These are phyloP conservation scores for Notechis scutatus DNA, from an alignment of 2,113 vertebrate species.

Conservation along the genomic window DNA sequence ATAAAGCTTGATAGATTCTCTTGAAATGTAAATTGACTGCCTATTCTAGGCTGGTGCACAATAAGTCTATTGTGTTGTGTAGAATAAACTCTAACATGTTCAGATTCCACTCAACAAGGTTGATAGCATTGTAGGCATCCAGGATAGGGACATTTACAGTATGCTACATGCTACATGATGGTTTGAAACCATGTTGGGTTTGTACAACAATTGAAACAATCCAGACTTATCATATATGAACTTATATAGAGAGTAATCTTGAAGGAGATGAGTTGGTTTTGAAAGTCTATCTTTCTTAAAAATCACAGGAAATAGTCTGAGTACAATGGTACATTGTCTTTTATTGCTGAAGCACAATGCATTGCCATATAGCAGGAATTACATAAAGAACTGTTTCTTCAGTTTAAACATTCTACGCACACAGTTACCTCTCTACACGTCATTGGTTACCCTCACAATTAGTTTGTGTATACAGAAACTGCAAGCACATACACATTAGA, in stretches of 20 bases:
- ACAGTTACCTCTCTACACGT: not conserved
- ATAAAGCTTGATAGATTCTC: constrained; percentile 43
- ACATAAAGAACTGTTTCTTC: not conserved
- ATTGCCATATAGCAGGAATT: not conserved
- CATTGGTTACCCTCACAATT: constrained; percentile 15
- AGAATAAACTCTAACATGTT: not conserved
- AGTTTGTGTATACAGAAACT: constrained; percentile 44
- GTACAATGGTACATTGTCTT: not conserved
- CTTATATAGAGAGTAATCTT: not conserved
- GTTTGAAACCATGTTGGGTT: not conserved
- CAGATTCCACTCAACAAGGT: not conserved
- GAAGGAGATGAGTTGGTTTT: not conserved
- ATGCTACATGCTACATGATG: not conserved
- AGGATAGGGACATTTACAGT: not conserved
- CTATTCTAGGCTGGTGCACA: not conserved
- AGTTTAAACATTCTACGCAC: not conserved
- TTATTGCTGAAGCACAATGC: not conserved
- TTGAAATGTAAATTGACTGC: constrained; percentile 53
- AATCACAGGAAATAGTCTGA: not conserved
- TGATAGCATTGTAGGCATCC: not conserved
- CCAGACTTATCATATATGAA: not conserved
- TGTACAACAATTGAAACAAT: not conserved
- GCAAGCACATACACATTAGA: constrained; percentile 28
- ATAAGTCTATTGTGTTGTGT: not conserved
- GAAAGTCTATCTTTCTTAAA: no score